These are phyloP conservation scores for Coelopa frigida DNA, from an alignment of 1,140 invertebrate species.

Conservation along the genomic window DNA sequence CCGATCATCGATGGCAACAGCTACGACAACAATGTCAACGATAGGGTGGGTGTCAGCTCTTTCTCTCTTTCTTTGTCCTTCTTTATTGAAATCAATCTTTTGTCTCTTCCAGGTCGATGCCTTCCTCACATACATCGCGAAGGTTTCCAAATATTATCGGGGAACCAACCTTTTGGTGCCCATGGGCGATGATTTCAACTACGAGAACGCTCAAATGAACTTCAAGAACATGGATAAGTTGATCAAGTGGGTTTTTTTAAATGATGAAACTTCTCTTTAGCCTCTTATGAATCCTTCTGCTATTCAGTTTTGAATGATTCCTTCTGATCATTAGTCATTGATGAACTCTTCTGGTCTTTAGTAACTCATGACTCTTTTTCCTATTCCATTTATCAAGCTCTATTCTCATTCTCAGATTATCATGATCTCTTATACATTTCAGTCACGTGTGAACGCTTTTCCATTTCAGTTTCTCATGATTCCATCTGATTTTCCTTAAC, in stretches of 20 bases:
- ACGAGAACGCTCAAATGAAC: constrained; percentile 76
- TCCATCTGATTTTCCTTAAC: too few species aligned
- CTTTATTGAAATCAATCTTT: neutral
- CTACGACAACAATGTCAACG: constrained; percentile 64
- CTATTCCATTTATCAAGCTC: too few species aligned
- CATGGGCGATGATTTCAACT: constrained; percentile 91
- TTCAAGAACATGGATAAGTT: constrained; percentile 83
- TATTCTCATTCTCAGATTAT: too few species aligned
- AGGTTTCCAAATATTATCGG: constrained; percentile 51
- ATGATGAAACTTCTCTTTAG: neutral
- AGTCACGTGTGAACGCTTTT: too few species aligned
- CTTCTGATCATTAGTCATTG: too few species aligned
- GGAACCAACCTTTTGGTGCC: constrained; percentile 73
- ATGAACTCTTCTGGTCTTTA: too few species aligned
- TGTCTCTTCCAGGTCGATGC: constrained; percentile 46
- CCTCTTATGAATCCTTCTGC: neutral
- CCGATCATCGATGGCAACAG: constrained; percentile 73
- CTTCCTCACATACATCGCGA: constrained; percentile 52
- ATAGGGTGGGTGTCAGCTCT: constrained; percentile 47
- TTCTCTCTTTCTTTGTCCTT: neutral
- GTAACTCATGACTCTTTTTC: too few species aligned
- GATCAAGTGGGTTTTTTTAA: constrained; percentile 59
- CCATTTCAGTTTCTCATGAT: too few species aligned
- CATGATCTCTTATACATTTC: too few species aligned
- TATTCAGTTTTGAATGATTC: too few species aligned